phyloP scores from a whole-genome alignment of 2,888 invertebrate species.

The Coenonympha arcania region DNA sequence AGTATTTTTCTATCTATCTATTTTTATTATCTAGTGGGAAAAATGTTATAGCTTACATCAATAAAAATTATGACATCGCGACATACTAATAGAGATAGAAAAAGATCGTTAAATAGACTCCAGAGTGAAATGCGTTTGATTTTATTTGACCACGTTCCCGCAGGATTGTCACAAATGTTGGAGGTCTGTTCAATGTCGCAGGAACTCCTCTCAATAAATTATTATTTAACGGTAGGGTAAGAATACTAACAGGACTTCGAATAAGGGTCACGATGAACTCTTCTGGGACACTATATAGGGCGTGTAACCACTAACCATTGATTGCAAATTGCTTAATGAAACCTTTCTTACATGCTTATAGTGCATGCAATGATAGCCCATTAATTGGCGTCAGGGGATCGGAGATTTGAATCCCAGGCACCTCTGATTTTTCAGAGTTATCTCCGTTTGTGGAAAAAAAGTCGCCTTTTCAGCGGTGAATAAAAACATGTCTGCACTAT shows the following conservation, averaged over 20 bases:
- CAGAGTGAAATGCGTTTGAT: not conserved
- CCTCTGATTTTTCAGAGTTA: too few relatives aligned
- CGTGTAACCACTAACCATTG: not conserved
- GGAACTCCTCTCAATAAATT: constrained; percentile 1
- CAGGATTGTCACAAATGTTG: not conserved
- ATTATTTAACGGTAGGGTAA: not conserved
- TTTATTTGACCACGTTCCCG: constrained; percentile 1
- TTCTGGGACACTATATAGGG: not conserved
- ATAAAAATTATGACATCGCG: too few relatives aligned
- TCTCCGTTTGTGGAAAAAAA: too few relatives aligned
- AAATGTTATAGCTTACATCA: too few relatives aligned
- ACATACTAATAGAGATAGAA: not conserved
- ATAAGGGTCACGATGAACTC: not conserved
- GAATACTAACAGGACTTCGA: not conserved
- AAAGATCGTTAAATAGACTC: not conserved
- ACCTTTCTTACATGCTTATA: not conserved
- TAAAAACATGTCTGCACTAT: too few relatives aligned
- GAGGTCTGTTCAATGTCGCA: not conserved
- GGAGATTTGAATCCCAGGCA: too few relatives aligned
- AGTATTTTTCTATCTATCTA: too few relatives aligned
- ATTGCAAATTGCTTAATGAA: not conserved
- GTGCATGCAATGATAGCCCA: not conserved
- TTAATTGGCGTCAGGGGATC: too few relatives aligned
- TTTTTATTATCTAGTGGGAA: too few relatives aligned
- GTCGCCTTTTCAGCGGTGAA: too few relatives aligned